A percentile compares a stretch with the other conserved stretches of the same genome.
These are phyloP conservation scores for Epinephelus moara DNA, from an alignment of 2,113 vertebrate species.

Conservation along the genomic window DNA sequence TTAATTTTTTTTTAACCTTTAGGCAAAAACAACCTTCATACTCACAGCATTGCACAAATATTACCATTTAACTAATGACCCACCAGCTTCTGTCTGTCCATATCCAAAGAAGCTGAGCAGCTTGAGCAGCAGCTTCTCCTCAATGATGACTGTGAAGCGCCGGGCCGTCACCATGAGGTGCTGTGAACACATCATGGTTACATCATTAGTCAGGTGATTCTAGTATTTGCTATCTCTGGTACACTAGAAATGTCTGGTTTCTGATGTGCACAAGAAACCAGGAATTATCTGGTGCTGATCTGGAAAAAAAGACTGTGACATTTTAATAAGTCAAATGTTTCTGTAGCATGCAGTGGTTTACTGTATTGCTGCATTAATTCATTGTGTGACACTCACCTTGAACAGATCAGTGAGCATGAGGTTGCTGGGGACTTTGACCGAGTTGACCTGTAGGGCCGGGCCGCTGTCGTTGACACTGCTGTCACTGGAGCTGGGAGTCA, in stretches of 20 bases:
- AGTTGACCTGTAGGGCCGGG: slow-evolving; percentile 93
- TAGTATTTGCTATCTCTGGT: background rate
- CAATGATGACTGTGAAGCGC: slow-evolving; percentile 94
- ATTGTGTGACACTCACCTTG: slow-evolving; percentile 87
- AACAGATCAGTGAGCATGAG: slow-evolving; percentile 94
- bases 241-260: background rate
- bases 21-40: no score
- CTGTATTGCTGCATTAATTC: background rate
- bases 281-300: background rate
- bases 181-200: slow-evolving; percentile 74
- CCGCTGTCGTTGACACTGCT: slow-evolving; percentile 84
- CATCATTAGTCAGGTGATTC: slow-evolving; percentile 1
- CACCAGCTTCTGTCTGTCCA: slow-evolving; percentile 91
- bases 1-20: background rate
- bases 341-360: background rate
- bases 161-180: slow-evolving; percentile 95
- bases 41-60: background rate
- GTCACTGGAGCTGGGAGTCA: slow-evolving; percentile 88
- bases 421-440: slow-evolving; percentile 94
- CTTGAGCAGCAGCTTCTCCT: slow-evolving; percentile 96
- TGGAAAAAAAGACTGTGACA: background rate
- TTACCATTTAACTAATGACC: background rate
- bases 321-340: background rate
- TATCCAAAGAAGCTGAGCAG: slow-evolving; percentile 95
- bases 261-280: background rate